A percentile compares a stretch with the other conserved stretches of the same genome.
Evolutionary conservation across 1,140 invertebrate species (phyloP).

Genomic region (Aphelinus certus): DNA sequence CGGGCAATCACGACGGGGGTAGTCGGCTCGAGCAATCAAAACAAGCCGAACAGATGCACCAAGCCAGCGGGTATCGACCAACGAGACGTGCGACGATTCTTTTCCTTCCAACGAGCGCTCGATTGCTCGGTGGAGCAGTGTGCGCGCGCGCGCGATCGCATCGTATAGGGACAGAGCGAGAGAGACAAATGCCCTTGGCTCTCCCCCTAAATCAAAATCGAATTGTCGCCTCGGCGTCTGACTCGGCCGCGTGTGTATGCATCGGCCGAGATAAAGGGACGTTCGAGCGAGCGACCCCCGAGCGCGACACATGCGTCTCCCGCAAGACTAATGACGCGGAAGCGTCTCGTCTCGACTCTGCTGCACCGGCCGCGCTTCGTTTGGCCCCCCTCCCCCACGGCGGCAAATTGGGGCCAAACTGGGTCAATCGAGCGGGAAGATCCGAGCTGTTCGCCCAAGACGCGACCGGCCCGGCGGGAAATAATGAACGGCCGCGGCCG

Average conservation of each 20-base stretch:
- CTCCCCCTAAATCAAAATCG: slow-evolving; percentile 29
- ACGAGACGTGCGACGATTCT: not conserved
- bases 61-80: no score
- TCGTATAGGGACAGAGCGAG: not conserved
- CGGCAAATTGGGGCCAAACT: slow-evolving; percentile 54
- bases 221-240: slow-evolving; percentile 25
- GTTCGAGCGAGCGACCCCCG: not conserved
- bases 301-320: slow-evolving; percentile 14
- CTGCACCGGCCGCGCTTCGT: slow-evolving; percentile 43
- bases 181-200: slow-evolving; percentile 14
- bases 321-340: slow-evolving; percentile 47
- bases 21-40: no score
- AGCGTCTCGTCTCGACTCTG: slow-evolving; percentile 40
- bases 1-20: no score
- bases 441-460: not conserved
- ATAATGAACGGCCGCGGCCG: slow-evolving; percentile 28
- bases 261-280: slow-evolving; percentile 1
- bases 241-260: not conserved
- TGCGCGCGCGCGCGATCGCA: no score
- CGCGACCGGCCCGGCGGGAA: not conserved
- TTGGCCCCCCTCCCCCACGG: slow-evolving; percentile 43
- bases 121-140: not conserved
- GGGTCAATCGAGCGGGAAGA: slow-evolving; percentile 50
- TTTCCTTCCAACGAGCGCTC: not conserved
- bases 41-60: no score